Base-by-base conservation (phyloP, 2,797 vertebrate genomes). In the Spinus olivaceus region DNA sequence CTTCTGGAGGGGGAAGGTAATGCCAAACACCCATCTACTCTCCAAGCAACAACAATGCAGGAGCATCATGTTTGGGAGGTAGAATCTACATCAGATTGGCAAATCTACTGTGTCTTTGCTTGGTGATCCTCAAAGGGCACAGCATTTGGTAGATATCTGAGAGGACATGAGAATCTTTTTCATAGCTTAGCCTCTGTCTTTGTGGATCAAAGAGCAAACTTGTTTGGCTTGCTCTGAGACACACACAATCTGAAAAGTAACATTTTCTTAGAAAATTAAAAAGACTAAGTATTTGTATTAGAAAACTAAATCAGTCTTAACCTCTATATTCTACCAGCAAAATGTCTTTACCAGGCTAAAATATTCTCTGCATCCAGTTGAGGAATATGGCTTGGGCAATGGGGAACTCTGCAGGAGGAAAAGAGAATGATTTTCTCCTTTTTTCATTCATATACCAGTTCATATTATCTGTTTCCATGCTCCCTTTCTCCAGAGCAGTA, bases 261-360 rank as follows among this genome's bases (percentile, higher is more conserved):
- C 33, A 21, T 67, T 86, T 82, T 86, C 13, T 46, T 17, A 57
- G 73, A 47, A 94, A 91, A 71, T 91, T 78, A 67, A 60, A 88
- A 71, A 25, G 17, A 56, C 15, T 65, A 49, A 51, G 9, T 71
- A 47, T 70, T 67, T 91, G 27, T 47, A 53, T 88, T 74, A 67
- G 57, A 74, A 86, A 94, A 35, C 12, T 53, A 6, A 56, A 86
- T 67, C 30, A 57, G n/a, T 71, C 42, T 71, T 94, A 86, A 69
- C 41, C 22, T 86, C 54, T 92, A 17, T 67, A 64, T 81, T 84
- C 39, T 13, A 11, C 20, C 35, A 57, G 14, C 1, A 0, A n/a
- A 47, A 17, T 61, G 30, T 57, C 80, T 84, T 61, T 50, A 50
- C 86, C 54, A 69, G 66, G 59, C 53, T 83, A 35, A 85, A 79